A percentile compares a stretch with the other conserved stretches of the same genome.
These are phyloP conservation scores for Nothura maculosa DNA, from an alignment of 2,797 vertebrate genomes.

Conservation along the genomic window DNA sequence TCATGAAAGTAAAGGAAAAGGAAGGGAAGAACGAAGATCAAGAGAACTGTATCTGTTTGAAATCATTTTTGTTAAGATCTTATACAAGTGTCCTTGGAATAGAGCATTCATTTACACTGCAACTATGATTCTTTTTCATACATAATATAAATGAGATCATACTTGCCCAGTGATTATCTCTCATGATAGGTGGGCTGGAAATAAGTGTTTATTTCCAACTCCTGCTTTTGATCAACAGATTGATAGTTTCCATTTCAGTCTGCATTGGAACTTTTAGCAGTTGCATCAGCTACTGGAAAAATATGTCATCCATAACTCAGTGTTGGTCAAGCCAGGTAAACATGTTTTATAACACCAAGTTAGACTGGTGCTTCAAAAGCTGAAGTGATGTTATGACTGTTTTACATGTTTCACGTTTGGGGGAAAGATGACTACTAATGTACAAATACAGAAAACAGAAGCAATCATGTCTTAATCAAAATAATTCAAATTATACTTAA, in stretches of 20 bases:
- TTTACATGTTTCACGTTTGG: neutral
- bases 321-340: neutral
- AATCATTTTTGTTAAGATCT: neutral
- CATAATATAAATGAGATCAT: neutral
- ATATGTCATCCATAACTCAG: neutral
- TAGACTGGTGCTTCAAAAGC: neutral
- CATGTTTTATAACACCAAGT: neutral
- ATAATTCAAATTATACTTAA: neutral
- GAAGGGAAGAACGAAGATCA: neutral
- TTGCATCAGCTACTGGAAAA: neutral
- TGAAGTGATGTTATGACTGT: neutral
- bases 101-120: neutral
- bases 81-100: neutral
- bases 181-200: neutral
- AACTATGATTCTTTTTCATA: neutral
- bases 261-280: neutral
- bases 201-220: neutral
- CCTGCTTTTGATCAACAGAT: neutral
- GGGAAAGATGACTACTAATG: neutral
- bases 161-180: neutral
- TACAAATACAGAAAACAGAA: conserved; percentile 28
- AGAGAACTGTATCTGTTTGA: neutral
- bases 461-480: conserved; percentile 19
- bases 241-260: neutral
- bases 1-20: neutral